A percentile compares a stretch with the other conserved stretches of the same genome.
These are phyloP conservation scores for Prionailurus bengalensis DNA, from an alignment of 2,113 vertebrate species.

Conservation along the genomic window DNA sequence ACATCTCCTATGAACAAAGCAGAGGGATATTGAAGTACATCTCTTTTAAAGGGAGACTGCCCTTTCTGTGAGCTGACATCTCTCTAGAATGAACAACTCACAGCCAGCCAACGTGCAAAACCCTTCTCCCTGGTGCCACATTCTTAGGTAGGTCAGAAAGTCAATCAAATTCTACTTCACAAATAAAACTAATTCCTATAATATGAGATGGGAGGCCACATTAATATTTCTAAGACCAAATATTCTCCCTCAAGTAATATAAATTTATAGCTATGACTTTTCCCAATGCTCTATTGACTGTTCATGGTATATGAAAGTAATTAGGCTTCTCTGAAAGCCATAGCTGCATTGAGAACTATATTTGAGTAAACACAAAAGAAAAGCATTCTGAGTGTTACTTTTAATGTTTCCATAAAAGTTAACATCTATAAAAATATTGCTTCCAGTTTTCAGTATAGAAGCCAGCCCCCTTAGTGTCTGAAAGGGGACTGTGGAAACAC, in stretches of 20 bases:
- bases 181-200: conserved; percentile 73
- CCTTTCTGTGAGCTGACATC: background rate
- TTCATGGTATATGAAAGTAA: conserved; percentile 71
- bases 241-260: conserved; percentile 76
- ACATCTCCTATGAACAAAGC: background rate
- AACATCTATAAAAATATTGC: conserved; percentile 58
- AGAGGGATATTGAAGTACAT: background rate
- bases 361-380: conserved; percentile 72
- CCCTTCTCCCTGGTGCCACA: conserved; percentile 18
- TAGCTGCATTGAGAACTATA: conserved; percentile 36
- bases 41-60: background rate
- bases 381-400: conserved; percentile 37
- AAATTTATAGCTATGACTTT: conserved; percentile 75
- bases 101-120: background rate
- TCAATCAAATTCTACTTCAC: conserved; percentile 65
- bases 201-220: conserved; percentile 50
- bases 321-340: conserved; percentile 66
- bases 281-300: conserved; percentile 66
- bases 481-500: background rate
- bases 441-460: conserved; percentile 36
- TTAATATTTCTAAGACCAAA: conserved; percentile 75
- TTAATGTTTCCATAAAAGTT: conserved; percentile 62
- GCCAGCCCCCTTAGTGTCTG: background rate
- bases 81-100: conserved; percentile 60
- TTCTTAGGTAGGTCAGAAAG: conserved; percentile 61